Conservation (phyloP, 2,888 invertebrate species). For the Steinernema scapterisci region DNA sequence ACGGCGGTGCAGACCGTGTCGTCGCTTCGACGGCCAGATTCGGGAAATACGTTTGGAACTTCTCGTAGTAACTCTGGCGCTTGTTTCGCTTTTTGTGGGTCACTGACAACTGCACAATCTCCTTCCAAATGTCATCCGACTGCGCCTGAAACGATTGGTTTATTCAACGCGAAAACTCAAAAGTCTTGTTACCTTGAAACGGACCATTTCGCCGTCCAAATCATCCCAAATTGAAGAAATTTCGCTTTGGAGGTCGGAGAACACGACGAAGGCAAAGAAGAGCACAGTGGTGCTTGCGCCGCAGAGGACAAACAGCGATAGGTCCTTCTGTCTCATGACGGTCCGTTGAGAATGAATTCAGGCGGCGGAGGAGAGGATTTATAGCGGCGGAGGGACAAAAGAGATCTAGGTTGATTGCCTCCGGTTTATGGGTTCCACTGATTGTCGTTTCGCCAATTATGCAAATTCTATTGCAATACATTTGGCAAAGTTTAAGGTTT, state of each 20-base stretch:
- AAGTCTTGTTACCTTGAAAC: background rate
- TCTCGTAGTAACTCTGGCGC: constrained; percentile 31
- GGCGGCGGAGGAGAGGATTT: background rate
- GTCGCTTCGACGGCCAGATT: constrained; percentile 15
- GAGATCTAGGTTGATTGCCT: background rate
- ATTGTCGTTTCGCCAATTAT: background rate
- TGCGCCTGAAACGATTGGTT: too few species aligned
- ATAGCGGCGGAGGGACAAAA: background rate
- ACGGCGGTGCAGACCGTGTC: background rate
- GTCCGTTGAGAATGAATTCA: background rate
- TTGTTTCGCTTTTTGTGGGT: background rate
- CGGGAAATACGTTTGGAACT: constrained; percentile 17
- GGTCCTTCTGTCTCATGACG: background rate
- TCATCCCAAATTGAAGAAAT: constrained; percentile 9
- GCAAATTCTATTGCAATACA: background rate
- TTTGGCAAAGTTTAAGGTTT: too few species aligned
- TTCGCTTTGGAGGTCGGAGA: constrained; percentile 17
- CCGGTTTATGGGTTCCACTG: background rate
- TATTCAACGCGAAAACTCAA: background rate
- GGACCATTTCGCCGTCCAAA: background rate
- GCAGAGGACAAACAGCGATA: background rate
- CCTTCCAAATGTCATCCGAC: constrained; percentile 5
- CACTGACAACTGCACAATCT: background rate
- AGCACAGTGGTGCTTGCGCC: background rate
- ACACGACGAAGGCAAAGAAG: background rate